Percentiles rank a stretch among this genome's conserved stretches.
Evolutionary conservation across 23 tunicate species (phyloP).

Genomic region (Trididemnum nubilum): DNA sequence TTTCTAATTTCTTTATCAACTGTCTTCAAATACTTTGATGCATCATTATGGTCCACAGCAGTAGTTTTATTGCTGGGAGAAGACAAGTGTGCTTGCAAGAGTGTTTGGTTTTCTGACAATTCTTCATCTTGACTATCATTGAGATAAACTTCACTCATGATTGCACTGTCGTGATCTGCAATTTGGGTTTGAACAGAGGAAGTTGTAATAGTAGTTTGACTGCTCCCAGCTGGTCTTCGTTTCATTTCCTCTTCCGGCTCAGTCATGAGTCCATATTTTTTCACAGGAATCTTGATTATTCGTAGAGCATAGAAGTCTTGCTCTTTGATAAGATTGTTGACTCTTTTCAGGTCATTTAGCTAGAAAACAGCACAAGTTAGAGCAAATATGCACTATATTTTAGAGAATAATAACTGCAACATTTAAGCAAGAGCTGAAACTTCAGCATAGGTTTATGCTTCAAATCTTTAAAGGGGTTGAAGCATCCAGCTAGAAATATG

Average conservation of each 20-base stretch:
- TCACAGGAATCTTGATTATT: slow-evolving; percentile 79
- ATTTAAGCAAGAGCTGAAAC: not conserved
- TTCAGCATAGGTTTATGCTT: not conserved
- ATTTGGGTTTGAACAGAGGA: not conserved
- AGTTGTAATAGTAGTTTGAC: not conserved
- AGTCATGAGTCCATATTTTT: slow-evolving; percentile 64
- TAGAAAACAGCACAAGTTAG: no score
- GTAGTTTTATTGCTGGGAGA: not conserved
- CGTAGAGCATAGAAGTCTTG: slow-evolving; percentile 80
- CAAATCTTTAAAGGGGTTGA: not conserved
- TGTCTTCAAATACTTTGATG: slow-evolving; percentile 63
- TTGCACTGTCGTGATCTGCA: not conserved
- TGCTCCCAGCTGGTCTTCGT: slow-evolving; percentile 34
- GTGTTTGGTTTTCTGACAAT: not conserved
- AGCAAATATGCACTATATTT: not conserved
- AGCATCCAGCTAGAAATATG: no score
- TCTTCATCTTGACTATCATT: not conserved
- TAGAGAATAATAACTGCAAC: not conserved
- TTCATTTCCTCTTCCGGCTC: slow-evolving; percentile 69
- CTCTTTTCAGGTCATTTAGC: slow-evolving; percentile 88
- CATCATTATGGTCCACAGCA: slow-evolving; percentile 49
- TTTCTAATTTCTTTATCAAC: slow-evolving; percentile 84
- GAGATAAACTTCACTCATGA: not conserved
- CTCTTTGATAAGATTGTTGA: slow-evolving; percentile 72
- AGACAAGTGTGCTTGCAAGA: not conserved